Base-by-base conservation (phyloP, 2,797 vertebrate genomes). In the Spheniscus humboldti region DNA sequence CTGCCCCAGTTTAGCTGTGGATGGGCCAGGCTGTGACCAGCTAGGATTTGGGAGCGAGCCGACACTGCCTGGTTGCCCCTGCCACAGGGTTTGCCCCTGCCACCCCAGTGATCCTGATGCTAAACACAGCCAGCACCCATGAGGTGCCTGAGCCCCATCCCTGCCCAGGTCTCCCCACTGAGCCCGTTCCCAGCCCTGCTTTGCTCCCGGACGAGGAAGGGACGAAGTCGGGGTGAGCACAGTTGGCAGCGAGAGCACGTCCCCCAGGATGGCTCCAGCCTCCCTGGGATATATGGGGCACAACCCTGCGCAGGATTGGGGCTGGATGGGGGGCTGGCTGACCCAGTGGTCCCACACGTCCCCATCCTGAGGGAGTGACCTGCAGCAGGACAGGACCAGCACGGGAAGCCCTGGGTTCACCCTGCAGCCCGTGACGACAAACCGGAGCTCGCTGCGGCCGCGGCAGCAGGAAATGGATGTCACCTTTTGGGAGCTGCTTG, bases 391-490 rank as follows among this genome's bases (percentile, higher is more conserved):
- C 90, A 35, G 71, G 39, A 63, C 4, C 69, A 9, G 59, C 8
- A 35, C 3, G 9, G 86, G 31, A 13, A 74, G 76, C 62, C 83
- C 50, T 4, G 74, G 55, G 7, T 59, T 94, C 81, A 39, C 68
- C 57, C 80, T 20, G 10, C 90, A 71, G 68, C 74, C 50, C 1
- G 4, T 59, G 81, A 55, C 9, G 35, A 73, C 86, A 71, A 39
- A 82, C n/a, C 16, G 1, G 57, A 81, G 80, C 71, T 81, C 11
- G 12, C 92, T 92, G 96, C 52, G 3, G 86, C 39, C 13, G 11
- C 43, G 6, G 90, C 27, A 0, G 88, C 86, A 94, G 92, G 84
- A 94, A 92, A 91, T 85, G 92, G 96, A 93, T 91, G 96, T 93
- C 92, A 92, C 96, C 94, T 93, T 85, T 87, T 0, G 56, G 72